Base-by-base conservation (phyloP, 2,113 vertebrate genomes). In the Salvelinus sp. region DNA sequence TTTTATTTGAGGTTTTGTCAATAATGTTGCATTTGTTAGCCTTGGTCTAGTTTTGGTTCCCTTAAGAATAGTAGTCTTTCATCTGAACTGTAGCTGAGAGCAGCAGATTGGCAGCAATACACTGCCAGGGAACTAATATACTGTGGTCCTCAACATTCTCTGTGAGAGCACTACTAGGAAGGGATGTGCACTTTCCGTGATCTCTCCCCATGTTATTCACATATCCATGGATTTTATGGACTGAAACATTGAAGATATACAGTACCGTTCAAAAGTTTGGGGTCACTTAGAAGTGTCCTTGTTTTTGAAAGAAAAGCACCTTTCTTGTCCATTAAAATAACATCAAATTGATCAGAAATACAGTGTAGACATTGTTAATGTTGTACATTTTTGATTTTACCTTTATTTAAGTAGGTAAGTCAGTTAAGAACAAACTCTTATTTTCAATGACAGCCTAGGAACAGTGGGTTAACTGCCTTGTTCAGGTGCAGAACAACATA, bases 11-110 rank as follows among this genome's bases (percentile, higher is more conserved):
- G 27, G 0, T 76, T 18, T 66, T 73, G 85, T 81, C 79, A 83
- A 84, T 86, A 70, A 77, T 71, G 83, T 82, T 77, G 77, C 58
- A 72, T 81, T 76, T 72, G 16, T 50, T 38, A n/a, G 30, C 70
- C 69, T 58, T 30, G 69, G 27, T 44, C 13, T 72, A 16, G 44
- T 69, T 72, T 85, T 62, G 9, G 38, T 76, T 86, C 6, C 72
- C n/a, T 2, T 28, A 27, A 7, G 23, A 75, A 33, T 33, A 73
- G 75, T 65, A 54, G 30, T 44, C 47, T 38, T 58, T 70, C 60
- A 72, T 73, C 76, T 44, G 54, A 58, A 70, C 47, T 57, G 58
- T 63, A 47, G 77, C 54, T 50, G 6, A 38, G 14, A 79, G 44
- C 38, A 27, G 76, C 79, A 62, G 57, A 70, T 77, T 23, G 65